Percentiles rank a stretch among this genome's conserved stretches.
Conservation (phyloP, 2,888 invertebrate genomes). For the Stictocephala bisonia region DNA sequence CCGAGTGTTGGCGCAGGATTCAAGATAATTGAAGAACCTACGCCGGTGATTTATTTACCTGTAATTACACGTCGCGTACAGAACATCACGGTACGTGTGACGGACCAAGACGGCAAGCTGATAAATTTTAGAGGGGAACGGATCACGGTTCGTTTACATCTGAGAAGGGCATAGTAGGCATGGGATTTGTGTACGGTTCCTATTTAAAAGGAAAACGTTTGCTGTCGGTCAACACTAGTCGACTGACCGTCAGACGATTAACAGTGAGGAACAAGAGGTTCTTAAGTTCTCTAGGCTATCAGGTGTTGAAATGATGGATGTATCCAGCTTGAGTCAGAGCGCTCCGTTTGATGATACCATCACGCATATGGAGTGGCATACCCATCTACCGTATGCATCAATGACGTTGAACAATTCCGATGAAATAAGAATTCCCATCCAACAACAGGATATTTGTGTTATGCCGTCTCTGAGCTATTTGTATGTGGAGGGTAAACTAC, state of each 20-base stretch:
- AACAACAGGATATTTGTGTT: constrained; percentile 49
- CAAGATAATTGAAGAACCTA: constrained; percentile 62
- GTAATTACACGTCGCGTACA: constrained; percentile 49
- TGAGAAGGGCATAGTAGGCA: constrained; percentile 50
- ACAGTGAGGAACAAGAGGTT: constrained; percentile 51
- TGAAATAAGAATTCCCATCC: constrained; percentile 52
- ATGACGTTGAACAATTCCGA: constrained; percentile 49
- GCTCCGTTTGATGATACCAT: constrained; percentile 48
- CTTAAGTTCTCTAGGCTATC: constrained; percentile 50
- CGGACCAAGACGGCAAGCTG: constrained; percentile 60
- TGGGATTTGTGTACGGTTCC: constrained; percentile 9
- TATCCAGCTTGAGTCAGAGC: constrained; percentile 47
- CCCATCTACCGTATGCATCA: constrained; percentile 49
- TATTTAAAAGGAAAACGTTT: constrained; percentile 9
- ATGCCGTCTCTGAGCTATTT: constrained; percentile 48
- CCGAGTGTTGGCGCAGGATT: constrained; percentile 61
- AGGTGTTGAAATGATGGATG: constrained; percentile 27
- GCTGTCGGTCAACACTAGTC: neutral
- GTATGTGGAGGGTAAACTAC: constrained; percentile 46
- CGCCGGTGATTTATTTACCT: constrained; percentile 62
- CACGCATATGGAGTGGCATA: constrained; percentile 21
- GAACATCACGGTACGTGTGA: constrained; percentile 52
- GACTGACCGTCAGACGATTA: neutral
- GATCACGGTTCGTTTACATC: constrained; percentile 60
- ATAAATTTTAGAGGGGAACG: constrained; percentile 61